Evolutionary conservation across 2,888 invertebrate species (phyloP).

Genomic region (Auanema freiburgensis): DNA sequence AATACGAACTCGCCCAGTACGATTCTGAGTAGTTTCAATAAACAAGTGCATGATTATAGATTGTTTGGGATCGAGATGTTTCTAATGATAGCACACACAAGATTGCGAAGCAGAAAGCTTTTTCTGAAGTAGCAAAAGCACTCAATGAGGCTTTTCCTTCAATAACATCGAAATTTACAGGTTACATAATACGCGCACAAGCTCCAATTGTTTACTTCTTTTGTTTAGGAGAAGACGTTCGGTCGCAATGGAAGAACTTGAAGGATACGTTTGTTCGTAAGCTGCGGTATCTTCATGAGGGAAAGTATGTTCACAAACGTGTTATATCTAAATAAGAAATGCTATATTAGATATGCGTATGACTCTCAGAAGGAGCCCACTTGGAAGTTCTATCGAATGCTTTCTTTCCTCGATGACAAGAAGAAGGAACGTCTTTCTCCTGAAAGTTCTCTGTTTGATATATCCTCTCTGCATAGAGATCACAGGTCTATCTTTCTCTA

Average conservation of each 20-base stretch:
- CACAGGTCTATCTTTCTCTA: constrained; percentile 7
- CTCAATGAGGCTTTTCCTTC: constrained; percentile 19
- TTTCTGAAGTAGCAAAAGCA: constrained; percentile 13
- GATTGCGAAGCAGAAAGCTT: constrained; percentile 15
- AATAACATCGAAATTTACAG: background rate
- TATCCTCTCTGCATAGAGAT: constrained; percentile 15
- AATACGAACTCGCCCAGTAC: constrained; percentile 19
- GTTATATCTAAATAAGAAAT: background rate
- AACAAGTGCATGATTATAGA: constrained; percentile 6
- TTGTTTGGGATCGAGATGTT: constrained; percentile 20
- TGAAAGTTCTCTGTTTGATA: constrained; percentile 13
- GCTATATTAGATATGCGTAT: constrained; percentile 26
- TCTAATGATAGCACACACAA: constrained; percentile 12
- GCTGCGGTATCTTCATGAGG: constrained; percentile 45
- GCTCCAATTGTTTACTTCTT: background rate
- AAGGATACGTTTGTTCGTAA: constrained; percentile 51
- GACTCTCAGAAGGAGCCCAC: constrained; percentile 47
- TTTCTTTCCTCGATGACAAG: constrained; percentile 43
- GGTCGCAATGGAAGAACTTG: constrained; percentile 51
- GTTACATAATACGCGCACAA: background rate
- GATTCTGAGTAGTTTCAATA: background rate
- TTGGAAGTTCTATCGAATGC: constrained; percentile 49
- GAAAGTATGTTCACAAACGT: constrained; percentile 28
- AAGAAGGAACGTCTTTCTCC: constrained; percentile 19
- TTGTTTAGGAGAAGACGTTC: constrained; percentile 38